phyloP scores from a whole-genome alignment of 2,888 invertebrate genomes.

The Cosmorhoe ocellata region DNA sequence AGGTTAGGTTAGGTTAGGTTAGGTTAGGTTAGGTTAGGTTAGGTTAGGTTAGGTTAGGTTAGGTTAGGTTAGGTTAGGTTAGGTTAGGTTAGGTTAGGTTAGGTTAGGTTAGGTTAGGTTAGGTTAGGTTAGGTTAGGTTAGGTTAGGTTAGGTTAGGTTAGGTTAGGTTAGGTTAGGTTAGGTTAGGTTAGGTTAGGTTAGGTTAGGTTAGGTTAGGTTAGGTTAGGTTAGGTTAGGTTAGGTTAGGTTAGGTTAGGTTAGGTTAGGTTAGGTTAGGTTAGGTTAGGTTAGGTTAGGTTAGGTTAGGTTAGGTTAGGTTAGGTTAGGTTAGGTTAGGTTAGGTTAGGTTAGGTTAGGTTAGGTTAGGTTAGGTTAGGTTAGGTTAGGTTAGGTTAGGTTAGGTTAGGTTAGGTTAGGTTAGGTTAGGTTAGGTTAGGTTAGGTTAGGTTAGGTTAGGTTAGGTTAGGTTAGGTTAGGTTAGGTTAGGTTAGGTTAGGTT shows the following conservation, averaged over 20 bases:
- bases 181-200: conserved; percentile 24
- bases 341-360: conserved; percentile 34
- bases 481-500: conserved; percentile 39
- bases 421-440: conserved; percentile 33
- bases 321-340: conserved; percentile 24
- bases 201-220: conserved; percentile 25
- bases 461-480: conserved; percentile 35
- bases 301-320: conserved; percentile 26
- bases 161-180: conserved; percentile 26
- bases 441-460: conserved; percentile 30
- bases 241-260: conserved; percentile 24
- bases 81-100: conserved; percentile 26
- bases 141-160: conserved; percentile 27
- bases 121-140: conserved; percentile 27
- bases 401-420: conserved; percentile 30
- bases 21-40: conserved; percentile 27
- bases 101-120: conserved; percentile 27
- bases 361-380: conserved; percentile 34
- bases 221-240: conserved; percentile 24
- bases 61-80: conserved; percentile 27
- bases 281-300: conserved; percentile 25
- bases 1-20: conserved; percentile 26
- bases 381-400: conserved; percentile 24
- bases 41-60: conserved; percentile 26
- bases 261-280: conserved; percentile 24